Percentiles rank a stretch among this genome's conserved stretches.
Conservation (phyloP, 2,797 vertebrate genomes). For the Acanthurus leucopareius region DNA sequence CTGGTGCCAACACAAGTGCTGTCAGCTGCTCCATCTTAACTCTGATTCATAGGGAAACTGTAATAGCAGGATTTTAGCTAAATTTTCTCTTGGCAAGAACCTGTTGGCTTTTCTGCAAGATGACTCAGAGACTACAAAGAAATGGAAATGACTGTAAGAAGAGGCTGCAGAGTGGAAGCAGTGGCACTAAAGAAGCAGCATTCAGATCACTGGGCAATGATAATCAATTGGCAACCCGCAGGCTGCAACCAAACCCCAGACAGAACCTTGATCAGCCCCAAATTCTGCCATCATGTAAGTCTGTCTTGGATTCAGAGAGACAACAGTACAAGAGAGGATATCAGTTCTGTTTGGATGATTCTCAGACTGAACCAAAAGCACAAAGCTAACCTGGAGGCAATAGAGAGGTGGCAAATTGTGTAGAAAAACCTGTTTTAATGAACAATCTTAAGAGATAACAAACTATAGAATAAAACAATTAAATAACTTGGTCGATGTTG, state of each 20-base stretch:
- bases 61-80: conserved; percentile 45
- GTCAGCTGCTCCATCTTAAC: conserved; percentile 64
- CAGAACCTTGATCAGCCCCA: conserved; percentile 13
- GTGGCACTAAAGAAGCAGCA: conserved; percentile 22
- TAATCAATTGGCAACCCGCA: conserved; percentile 26
- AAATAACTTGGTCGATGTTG: no score
- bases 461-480: background rate
- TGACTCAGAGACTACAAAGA: conserved; percentile 60
- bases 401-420: background rate
- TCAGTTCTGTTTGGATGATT: conserved; percentile 1
- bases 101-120: conserved; percentile 39
- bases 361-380: conserved; percentile 5
- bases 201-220: conserved; percentile 31
- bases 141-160: conserved; percentile 48
- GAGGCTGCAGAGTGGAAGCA: conserved; percentile 42
- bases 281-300: conserved; percentile 22
- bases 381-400: background rate
- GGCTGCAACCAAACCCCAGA: conserved; percentile 28
- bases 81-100: conserved; percentile 59
- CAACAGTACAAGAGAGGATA: conserved; percentile 1
- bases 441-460: background rate
- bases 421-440: background rate
- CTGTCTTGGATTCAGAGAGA: conserved; percentile 7
- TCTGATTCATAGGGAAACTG: conserved; percentile 56
- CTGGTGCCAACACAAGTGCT: conserved; percentile 34